Conservation (phyloP, 2,888 invertebrate species). For the Conomelus anceps region DNA sequence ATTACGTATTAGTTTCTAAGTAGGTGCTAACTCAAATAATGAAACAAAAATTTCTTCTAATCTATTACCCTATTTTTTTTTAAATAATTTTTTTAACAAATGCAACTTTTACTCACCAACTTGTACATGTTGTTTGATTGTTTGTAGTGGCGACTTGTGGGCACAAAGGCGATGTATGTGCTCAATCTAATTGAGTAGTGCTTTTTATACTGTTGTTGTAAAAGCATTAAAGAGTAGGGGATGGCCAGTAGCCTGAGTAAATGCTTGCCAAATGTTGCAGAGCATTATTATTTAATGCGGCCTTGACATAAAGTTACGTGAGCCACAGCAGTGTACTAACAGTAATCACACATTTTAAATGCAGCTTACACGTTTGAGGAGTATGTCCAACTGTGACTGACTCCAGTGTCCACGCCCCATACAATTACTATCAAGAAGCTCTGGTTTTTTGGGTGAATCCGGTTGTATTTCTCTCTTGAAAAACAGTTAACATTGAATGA, state of each 20-base stretch:
- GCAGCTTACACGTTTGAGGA: not conserved
- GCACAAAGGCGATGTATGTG: not conserved
- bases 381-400: not conserved
- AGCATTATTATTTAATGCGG: not conserved
- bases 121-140: not conserved
- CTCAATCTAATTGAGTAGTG: not conserved
- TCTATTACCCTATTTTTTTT: too few relatives aligned
- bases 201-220: not conserved
- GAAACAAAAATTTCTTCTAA: too few relatives aligned
- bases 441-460: constrained; percentile 3
- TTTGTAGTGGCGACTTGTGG: not conserved
- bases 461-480: not conserved
- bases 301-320: not conserved
- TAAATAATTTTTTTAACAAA: too few relatives aligned
- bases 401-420: not conserved
- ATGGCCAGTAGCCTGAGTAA: not conserved
- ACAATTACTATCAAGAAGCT: not conserved
- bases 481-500: not conserved
- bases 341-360: not conserved
- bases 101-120: not conserved
- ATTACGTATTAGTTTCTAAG: too few relatives aligned
- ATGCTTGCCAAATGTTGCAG: not conserved
- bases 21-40: too few relatives aligned
- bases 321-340: not conserved
- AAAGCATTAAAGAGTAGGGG: not conserved